Evolutionary conservation across 2,113 vertebrate species (phyloP).

Genomic region (human (Homo sapiens)): DNA sequence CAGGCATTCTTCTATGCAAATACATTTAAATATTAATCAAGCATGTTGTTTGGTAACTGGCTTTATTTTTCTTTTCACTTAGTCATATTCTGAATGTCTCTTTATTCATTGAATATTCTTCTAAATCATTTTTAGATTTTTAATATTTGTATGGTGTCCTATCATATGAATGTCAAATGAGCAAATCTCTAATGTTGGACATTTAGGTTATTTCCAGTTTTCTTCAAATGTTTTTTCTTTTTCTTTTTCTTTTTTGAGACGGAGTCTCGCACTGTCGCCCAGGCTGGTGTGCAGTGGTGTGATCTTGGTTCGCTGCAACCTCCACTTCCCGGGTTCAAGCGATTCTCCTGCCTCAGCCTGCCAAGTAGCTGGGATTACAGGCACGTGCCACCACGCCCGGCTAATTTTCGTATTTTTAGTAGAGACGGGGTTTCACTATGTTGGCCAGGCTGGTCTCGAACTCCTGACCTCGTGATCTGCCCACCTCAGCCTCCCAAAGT

Average conservation of each 20-base stretch:
- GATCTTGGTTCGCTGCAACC: fast-evolving
- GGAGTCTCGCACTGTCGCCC: fast-evolving
- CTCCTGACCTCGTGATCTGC: too few species aligned
- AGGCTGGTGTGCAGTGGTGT: too few species aligned
- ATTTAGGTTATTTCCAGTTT: neutral
- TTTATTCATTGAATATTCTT: neutral
- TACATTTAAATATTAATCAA: neutral
- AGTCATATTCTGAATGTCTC: neutral
- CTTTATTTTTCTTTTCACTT: neutral
- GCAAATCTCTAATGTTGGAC: neutral
- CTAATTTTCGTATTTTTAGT: too few species aligned
- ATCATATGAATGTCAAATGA: neutral
- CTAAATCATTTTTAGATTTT: neutral
- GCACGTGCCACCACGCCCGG: too few species aligned
- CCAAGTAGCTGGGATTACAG: too few species aligned
- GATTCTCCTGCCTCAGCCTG: too few species aligned
- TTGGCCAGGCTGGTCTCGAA: too few species aligned
- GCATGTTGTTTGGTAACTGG: neutral
- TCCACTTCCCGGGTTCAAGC: too few species aligned
- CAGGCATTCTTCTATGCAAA: neutral
- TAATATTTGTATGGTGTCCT: neutral
- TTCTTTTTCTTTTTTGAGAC: too few species aligned
- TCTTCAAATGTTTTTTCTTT: neutral
- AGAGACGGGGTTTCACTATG: too few species aligned
- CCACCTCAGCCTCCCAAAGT: too few species aligned